A percentile compares a stretch with the other conserved stretches of the same genome.
Conservation (phyloP, 2,888 invertebrate species). For the Rambutsinella grinnellia region DNA sequence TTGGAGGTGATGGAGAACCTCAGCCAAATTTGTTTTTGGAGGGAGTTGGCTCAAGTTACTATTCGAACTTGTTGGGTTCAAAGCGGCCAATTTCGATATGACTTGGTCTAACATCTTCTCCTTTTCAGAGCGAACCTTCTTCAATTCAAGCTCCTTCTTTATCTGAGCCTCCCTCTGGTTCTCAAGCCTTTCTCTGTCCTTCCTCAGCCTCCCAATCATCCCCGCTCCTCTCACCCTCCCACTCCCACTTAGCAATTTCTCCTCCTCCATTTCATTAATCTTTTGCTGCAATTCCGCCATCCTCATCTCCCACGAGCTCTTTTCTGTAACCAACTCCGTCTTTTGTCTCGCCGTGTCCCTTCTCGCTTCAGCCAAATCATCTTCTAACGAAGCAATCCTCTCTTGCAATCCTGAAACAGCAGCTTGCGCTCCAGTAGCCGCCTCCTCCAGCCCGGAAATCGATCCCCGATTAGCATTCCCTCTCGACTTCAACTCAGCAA, state of each 20-base stretch:
- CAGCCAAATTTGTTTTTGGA: conserved; percentile 56
- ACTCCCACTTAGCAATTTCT: conserved; percentile 82
- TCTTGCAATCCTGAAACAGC: conserved; percentile 78
- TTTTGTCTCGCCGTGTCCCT: conserved; percentile 86
- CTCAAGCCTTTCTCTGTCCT: conserved; percentile 89
- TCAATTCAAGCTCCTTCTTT: conserved; percentile 71
- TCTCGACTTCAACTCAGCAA: conserved; percentile 78
- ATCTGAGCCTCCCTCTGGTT: conserved; percentile 79
- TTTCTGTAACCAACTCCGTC: conserved; percentile 90
- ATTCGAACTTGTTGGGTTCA: conserved; percentile 57
- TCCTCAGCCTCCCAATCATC: conserved; percentile 78
- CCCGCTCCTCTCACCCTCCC: conserved; percentile 90
- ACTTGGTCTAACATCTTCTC: conserved; percentile 64
- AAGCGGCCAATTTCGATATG: conserved; percentile 44
- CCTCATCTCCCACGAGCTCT: conserved; percentile 87
- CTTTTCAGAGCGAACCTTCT: conserved; percentile 72
- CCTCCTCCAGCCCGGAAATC: conserved; percentile 76
- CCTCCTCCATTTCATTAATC: conserved; percentile 89
- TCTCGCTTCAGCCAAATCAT: conserved; percentile 87
- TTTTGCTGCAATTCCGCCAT: conserved; percentile 89
- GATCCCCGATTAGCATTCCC: conserved; percentile 71
- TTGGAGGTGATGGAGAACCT: conserved; percentile 62
- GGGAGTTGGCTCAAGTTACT: conserved; percentile 49
- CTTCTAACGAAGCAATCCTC: conserved; percentile 87
- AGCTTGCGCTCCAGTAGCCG: conserved; percentile 71